These are phyloP conservation scores for Dicerorhinus sumatrensis DNA, from an alignment of 2,113 vertebrate species.

Conservation along the genomic window DNA sequence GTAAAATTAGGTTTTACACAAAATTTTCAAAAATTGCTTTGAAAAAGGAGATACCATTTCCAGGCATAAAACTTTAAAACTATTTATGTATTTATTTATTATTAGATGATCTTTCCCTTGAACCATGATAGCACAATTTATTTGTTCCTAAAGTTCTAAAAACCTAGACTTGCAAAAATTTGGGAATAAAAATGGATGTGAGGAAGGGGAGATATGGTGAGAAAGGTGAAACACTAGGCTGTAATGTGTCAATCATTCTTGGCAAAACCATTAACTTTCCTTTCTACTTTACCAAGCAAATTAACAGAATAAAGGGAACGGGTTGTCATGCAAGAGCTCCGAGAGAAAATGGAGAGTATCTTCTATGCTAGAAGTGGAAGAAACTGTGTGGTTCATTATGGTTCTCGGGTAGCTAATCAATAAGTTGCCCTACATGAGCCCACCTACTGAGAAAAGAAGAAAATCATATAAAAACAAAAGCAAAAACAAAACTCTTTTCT, in stretches of 20 bases:
- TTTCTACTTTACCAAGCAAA: not conserved
- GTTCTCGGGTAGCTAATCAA: not conserved
- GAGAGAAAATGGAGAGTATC: conserved; percentile 39
- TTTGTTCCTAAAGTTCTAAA: not conserved
- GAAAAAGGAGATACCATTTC: not conserved
- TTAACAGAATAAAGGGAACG: conserved; percentile 18
- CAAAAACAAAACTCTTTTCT: not conserved
- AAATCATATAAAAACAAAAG: not conserved
- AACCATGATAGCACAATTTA: not conserved
- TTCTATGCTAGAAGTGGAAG: not conserved
- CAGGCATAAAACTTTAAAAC: not conserved
- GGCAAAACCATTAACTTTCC: not conserved
- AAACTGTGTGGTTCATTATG: conserved; percentile 8
- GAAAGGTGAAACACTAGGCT: not conserved
- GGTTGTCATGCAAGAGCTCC: not conserved
- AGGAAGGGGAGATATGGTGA: not conserved
- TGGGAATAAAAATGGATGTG: not conserved
- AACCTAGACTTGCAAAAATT: not conserved
- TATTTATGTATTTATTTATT: not conserved
- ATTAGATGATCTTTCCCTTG: not conserved
- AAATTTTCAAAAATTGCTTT: not conserved
- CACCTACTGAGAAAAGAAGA: conserved; percentile 22
- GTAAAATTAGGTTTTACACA: not conserved
- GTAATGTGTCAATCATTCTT: not conserved
- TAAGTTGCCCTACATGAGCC: not conserved